A percentile compares a stretch with the other conserved stretches of the same genome.
Evolutionary conservation across 2,113 vertebrate genomes (phyloP).

Genomic region (Leptobrachium leishanense): DNA sequence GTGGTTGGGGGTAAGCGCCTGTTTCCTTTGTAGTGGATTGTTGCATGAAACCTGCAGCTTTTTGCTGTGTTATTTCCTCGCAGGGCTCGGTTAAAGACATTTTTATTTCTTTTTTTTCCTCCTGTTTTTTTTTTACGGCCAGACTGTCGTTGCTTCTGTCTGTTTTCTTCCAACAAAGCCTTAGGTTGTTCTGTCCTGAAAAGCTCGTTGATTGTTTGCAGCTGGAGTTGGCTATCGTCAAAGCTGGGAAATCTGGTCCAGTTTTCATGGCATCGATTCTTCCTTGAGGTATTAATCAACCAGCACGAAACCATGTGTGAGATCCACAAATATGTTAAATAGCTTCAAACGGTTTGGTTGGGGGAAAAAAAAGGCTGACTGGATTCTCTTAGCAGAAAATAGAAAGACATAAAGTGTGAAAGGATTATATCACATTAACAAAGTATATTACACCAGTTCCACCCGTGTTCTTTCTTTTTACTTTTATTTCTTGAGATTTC

Average conservation of each 20-base stretch:
- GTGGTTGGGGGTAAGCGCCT: no score
- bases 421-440: conserved; percentile 27
- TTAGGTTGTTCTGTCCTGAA: conserved; percentile 2
- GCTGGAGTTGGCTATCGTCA: conserved; percentile 32
- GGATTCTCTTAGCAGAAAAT: background rate
- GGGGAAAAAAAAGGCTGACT: background rate
- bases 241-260: conserved; percentile 22
- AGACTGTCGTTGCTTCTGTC: conserved; percentile 21
- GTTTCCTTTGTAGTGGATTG: no score
- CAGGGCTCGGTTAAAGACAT: no score
- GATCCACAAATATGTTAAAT: conserved; percentile 1
- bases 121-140: background rate
- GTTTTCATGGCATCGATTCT: conserved; percentile 30
- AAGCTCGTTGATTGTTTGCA: conserved; percentile 34
- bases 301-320: conserved; percentile 15
- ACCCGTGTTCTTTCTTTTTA: background rate
- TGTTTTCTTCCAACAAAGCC: conserved; percentile 13
- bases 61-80: background rate
- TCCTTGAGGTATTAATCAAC: background rate
- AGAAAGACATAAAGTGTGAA: background rate
- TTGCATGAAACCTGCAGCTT: no score
- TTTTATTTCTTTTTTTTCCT: background rate
- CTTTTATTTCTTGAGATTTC: no score
- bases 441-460: conserved; percentile 11
- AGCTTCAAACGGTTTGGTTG: background rate